Conservation (phyloP, 2,797 vertebrate species). For the Myotis vivesi region DNA sequence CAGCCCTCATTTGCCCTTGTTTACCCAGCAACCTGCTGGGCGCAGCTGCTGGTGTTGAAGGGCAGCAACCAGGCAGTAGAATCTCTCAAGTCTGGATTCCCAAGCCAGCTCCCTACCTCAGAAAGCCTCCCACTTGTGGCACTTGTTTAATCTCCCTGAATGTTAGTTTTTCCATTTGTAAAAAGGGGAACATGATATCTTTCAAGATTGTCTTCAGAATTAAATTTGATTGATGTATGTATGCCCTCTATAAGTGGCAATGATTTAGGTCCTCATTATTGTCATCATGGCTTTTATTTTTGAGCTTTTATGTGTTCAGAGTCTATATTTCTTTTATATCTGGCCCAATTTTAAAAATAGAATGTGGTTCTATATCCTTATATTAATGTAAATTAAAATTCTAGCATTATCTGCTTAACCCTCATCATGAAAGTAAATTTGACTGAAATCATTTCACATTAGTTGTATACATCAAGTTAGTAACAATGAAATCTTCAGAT, state of each 20-base stretch:
- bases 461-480: not conserved
- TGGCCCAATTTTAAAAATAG: not conserved
- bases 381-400: not conserved
- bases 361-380: not conserved
- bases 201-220: not conserved
- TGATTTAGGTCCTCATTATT: not conserved
- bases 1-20: not conserved
- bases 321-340: not conserved
- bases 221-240: not conserved
- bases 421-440: not conserved
- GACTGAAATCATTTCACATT: not conserved
- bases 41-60: not conserved
- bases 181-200: not conserved
- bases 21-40: not conserved
- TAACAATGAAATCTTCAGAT: not conserved
- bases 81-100: not conserved
- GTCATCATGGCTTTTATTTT: not conserved
- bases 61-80: not conserved
- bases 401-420: not conserved
- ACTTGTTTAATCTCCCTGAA: not conserved
- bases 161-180: not conserved
- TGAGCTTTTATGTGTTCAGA: not conserved
- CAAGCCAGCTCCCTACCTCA: not conserved
- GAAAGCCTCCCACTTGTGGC: not conserved
- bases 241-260: not conserved